Evolutionary conservation across 2,888 invertebrate genomes (phyloP), one percentile per base, ranked within the genome.

Genomic region (Steinernema hermaphroditum): DNA sequence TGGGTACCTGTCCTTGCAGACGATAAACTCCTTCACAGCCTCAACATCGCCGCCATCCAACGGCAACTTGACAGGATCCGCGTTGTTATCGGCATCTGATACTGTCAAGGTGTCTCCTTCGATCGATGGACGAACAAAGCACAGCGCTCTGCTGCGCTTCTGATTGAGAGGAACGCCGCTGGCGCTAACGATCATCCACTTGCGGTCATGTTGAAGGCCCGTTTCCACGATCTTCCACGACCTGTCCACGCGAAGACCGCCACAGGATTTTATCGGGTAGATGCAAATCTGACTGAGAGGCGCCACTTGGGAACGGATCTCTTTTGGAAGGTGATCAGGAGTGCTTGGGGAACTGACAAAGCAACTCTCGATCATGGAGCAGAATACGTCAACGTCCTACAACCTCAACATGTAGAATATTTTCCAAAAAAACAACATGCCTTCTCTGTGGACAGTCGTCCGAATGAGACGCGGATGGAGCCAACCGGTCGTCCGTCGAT

Each of bases 341-440:
- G 12, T 12, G 22, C 6, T 43, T 8, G 12, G 27, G 1, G 27
- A 37, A 12, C 62, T 69, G n/a, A 79, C 57, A 74, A 84, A 84
- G 69, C 83, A 84, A n/a, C 72, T 76, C 46, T 80, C 77, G 43
- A 84, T 76, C 83, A 84, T 81, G 44, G 77, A 73, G 43, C 79
- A 74, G 22, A 84, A 71, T 12, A 73, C 78, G 9, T 46, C 43
- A 14, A 83, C 72, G 50, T 91, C 90, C 83, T 92, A 92, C 14
- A 94, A 90, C 74, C 96, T 91, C 93, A 95, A 93, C 94, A 94
- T 96, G 85, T 92, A 91, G 80, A 95, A 90, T 87, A 96, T 96
- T 87, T 92, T 94, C 83, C 91, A 90, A 37, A 96, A 90, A 0
- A 96, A 96, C 82, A 91, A 91, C 0, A 88, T 82, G 80, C 82